Evolutionary conservation across 2,797 vertebrate species (phyloP), one percentile per base, ranked within the genome.

Genomic region (Lepus townsendii): DNA sequence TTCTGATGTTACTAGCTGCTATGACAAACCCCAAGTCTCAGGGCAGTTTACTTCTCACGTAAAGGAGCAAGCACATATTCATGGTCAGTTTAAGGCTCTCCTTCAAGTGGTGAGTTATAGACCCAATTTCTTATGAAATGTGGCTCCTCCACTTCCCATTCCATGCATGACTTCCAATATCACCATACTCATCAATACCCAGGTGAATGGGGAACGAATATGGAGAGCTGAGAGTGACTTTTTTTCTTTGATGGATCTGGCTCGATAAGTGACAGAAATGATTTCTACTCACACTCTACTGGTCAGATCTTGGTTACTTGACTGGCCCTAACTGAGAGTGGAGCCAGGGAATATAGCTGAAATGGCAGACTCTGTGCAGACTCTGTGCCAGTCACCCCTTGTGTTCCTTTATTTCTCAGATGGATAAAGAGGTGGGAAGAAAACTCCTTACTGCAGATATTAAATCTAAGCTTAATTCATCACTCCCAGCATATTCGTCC

Each of bases 401-500:
- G 19, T 47, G 38, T 79, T 79, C 14, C 19, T 14, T 16, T 75
- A 57, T 85, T 71, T 83, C 62, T 87, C 73, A 63, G 63, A 84
- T 65, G 19, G 20, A 65, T 54, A n/a, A 68, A 30, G 5, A 30
- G 10, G 26, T 32, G 20, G 27, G 24, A 54, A 63, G 30, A 72
- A 57, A 62, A 26, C 11, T 47, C 78, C 38, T 54, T 72, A 42
- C 7, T 57, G 57, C 3, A 80, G 32, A 86, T 69, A 88, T 95
- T 88, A 92, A 79, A 32, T 62, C 24, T 71, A 76, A 90, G 63
- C 92, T 89, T 91, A 83, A 95, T 83, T 86, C 17, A 19, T 69
- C 52, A 38, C 12, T 30, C 92, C 14, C 20, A 62, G n/a, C 0
- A 80, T 79, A 90, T 72, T 80, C 76, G 30, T 85, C 30, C 22